Evolutionary conservation across 2,888 invertebrate genomes (phyloP).

Genomic region (Oscheius sp.): DNA sequence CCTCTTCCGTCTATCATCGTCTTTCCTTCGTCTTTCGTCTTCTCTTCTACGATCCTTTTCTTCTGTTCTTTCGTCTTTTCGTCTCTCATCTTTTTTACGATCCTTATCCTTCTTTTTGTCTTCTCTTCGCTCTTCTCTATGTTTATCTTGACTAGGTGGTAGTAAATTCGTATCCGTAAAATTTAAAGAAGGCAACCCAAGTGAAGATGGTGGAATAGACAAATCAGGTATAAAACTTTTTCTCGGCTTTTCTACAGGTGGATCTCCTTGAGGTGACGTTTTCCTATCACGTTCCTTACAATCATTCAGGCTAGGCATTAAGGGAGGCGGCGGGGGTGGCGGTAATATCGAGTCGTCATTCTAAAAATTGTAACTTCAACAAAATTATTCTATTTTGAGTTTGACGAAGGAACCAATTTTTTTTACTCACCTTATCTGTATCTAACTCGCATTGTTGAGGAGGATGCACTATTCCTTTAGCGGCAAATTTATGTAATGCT

Average conservation of each 20-base stretch:
- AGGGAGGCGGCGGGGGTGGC: conserved; percentile 1
- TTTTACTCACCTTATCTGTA: neutral
- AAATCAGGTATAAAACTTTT: conserved; percentile 39
- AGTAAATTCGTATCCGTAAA: conserved; percentile 14
- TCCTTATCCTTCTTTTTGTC: conserved; percentile 22
- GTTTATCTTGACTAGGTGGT: neutral
- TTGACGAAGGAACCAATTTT: neutral
- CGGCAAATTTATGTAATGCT: conserved; percentile 17
- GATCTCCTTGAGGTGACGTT: neutral
- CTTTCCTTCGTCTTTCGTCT: conserved; percentile 26
- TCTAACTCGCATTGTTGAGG: neutral
- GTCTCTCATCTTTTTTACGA: conserved; percentile 27
- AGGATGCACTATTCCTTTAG: conserved; percentile 3
- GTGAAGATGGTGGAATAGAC: neutral
- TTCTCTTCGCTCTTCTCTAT: neutral
- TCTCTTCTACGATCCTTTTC: conserved; percentile 37
- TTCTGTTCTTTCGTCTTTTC: conserved; percentile 22
- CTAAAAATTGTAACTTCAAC: neutral
- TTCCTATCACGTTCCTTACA: conserved; percentile 16
- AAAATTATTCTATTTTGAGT: neutral
- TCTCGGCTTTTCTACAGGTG: neutral
- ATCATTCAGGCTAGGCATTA: conserved; percentile 1
- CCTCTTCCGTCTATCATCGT: conserved; percentile 46
- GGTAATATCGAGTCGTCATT: neutral
- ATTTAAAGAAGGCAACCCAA: neutral